phyloP scores from a whole-genome alignment of 2,113 vertebrate genomes.

The Trematocara macrostoma region DNA sequence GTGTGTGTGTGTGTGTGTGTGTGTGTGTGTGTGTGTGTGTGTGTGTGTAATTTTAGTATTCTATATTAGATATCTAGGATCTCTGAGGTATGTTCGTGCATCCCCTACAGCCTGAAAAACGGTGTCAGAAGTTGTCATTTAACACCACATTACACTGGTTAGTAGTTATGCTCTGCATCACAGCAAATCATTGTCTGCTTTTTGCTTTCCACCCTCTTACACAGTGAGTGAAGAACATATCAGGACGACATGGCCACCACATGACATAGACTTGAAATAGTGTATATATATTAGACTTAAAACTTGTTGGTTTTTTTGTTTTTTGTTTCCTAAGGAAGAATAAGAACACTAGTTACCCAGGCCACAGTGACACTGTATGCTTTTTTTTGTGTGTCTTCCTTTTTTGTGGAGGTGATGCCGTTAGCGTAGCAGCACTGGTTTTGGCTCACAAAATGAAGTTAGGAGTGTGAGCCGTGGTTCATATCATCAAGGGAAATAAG shows the following conservation, averaged over 20 bases:
- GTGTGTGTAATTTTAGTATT: not conserved
- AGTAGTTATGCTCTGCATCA: not conserved
- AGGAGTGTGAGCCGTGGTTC: not conserved
- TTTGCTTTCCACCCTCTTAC: not conserved
- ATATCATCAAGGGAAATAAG: slow-evolving; percentile 30
- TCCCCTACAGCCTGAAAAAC: not conserved
- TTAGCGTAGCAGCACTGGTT: not conserved
- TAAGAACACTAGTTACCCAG: not conserved
- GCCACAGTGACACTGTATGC: not conserved
- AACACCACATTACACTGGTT: slow-evolving; percentile 15
- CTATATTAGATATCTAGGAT: not conserved
- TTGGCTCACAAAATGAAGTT: not conserved
- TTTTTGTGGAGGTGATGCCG: not conserved
- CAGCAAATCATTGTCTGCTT: not conserved
- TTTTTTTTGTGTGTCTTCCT: not conserved
- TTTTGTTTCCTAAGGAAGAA: not conserved
- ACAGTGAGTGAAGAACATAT: not conserved
- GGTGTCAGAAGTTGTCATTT: slow-evolving; percentile 11
- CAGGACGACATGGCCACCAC: not conserved
- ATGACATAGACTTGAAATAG: not conserved
- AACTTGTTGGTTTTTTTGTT: not conserved
- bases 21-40: too few relatives aligned
- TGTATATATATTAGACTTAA: not conserved
- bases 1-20: too few relatives aligned
- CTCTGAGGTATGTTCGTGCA: not conserved